Conservation (phyloP, 2,113 vertebrate genomes). For the Lepus americanus region DNA sequence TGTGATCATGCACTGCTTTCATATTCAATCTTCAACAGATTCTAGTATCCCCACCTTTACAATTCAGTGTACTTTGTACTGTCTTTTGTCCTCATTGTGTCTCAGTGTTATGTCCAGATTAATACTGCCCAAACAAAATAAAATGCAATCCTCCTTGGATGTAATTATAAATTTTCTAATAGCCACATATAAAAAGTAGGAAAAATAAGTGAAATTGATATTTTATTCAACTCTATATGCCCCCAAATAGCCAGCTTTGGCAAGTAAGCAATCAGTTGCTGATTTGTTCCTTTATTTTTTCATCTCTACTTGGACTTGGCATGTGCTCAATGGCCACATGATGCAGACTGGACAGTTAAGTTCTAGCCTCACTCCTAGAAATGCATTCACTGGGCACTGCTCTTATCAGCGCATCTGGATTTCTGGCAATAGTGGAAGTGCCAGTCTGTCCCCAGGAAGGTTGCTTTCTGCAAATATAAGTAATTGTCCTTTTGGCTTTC, state of each 20-base stretch:
- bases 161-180: neutral
- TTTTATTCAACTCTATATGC: neutral
- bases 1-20: neutral
- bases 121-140: neutral
- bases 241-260: neutral
- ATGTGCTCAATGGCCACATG: neutral
- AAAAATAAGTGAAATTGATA: neutral
- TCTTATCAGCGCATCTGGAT: constrained; percentile 32
- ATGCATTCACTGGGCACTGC: neutral
- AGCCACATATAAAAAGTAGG: neutral
- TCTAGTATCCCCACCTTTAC: neutral
- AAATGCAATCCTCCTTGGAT: neutral
- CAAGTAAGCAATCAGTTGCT: neutral
- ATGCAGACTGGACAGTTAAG: neutral
- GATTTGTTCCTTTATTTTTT: constrained; percentile 18
- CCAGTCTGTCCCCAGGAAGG: constrained; percentile 72
- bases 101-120: neutral
- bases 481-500: constrained; percentile 76
- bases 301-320: neutral
- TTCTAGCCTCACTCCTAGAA: neutral
- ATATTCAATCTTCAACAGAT: neutral
- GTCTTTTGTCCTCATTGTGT: neutral
- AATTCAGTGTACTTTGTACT: neutral
- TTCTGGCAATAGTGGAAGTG: constrained; percentile 62
- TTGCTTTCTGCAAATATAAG: constrained; percentile 71